Base-by-base conservation (phyloP, 2,113 vertebrate genomes). In the Todiramphus saurophagus region DNA sequence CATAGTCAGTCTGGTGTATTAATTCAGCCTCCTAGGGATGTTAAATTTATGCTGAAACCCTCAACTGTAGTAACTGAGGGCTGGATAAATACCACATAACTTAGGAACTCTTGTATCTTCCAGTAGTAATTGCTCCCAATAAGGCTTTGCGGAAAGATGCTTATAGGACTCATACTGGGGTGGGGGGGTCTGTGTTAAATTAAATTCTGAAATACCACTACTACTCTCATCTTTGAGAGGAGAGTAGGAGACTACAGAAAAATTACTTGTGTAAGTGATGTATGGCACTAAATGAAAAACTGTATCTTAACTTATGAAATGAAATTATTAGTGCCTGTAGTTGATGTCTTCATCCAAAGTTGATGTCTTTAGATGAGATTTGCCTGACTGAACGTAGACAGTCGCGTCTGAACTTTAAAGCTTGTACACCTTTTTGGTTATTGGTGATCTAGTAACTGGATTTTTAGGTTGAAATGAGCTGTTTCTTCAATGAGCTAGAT, bases 161-260 rank as follows among this genome's bases (percentile, higher is more conserved):
- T 62, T 89, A 13, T 0, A 35, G 39, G 43, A 63, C 9, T 53
- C 7, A 1, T 80, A 30, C 0, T 41, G 16, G 7, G 8, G 14
- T 37, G 37, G 37, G 37, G 37, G 41, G 9, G 31, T 18, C 15
- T 39, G 11, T 13, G 20, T 48, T 48, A 48, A 41, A 41, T 41
- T 46, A 30, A 33, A 43, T 43, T 39, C 73, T 31, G 44, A 27
- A 16, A 11, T 64, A 4, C 43, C 16, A 5, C 64, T n/a, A 17
- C 17, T 70, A 2, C 63, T 91, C 33, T 72, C 11, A 20, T n/a
- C 43, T 50, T 76, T 77, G 48, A 10, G 2, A 7, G 25, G 16
- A 10, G 12, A 6, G 25, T 51, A 66, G 68, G 21, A 60, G 19
- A 37, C 14, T 30, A 9, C 7, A 43, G 33, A 46, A 68, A n/a